Conservation (phyloP, 2,113 vertebrate species). For the Cyprinus carpio region DNA sequence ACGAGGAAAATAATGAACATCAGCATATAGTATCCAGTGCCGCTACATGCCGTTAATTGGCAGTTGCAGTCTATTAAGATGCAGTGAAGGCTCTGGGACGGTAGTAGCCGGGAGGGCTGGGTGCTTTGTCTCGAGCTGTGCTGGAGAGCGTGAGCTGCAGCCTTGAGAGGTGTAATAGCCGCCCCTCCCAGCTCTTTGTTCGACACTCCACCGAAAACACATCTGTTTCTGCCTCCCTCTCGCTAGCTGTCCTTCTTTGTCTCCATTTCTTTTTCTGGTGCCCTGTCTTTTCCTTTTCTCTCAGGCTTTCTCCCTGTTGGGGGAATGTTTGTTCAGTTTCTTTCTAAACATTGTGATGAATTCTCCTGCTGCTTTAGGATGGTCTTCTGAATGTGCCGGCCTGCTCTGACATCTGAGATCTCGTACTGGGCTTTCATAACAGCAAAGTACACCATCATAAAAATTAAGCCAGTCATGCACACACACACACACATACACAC, state of each 20-base stretch:
- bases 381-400: conserved; percentile 39
- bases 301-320: background rate
- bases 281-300: background rate
- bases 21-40: conserved; percentile 55
- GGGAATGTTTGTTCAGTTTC: conserved; percentile 2
- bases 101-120: conserved; percentile 29
- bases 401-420: conserved; percentile 32
- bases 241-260: conserved; percentile 29
- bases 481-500: background rate
- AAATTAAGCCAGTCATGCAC: conserved; percentile 16
- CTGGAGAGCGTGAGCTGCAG: conserved; percentile 42
- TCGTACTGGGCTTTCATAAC: conserved; percentile 42
- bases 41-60: conserved; percentile 67
- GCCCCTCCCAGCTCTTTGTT: conserved; percentile 54
- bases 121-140: conserved; percentile 52
- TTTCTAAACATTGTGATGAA: background rate
- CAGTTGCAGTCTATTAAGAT: conserved; percentile 70
- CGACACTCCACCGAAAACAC: conserved; percentile 50
- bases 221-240: conserved; percentile 45
- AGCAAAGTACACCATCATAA: conserved; percentile 26
- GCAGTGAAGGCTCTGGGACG: conserved; percentile 56
- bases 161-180: conserved; percentile 46
- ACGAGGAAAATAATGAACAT: conserved; percentile 69
- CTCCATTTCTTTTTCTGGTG: conserved; percentile 16
- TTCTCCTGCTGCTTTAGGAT: background rate